Base-by-base conservation (phyloP, 2,797 vertebrate species). In the Sciaenops ocellatus region DNA sequence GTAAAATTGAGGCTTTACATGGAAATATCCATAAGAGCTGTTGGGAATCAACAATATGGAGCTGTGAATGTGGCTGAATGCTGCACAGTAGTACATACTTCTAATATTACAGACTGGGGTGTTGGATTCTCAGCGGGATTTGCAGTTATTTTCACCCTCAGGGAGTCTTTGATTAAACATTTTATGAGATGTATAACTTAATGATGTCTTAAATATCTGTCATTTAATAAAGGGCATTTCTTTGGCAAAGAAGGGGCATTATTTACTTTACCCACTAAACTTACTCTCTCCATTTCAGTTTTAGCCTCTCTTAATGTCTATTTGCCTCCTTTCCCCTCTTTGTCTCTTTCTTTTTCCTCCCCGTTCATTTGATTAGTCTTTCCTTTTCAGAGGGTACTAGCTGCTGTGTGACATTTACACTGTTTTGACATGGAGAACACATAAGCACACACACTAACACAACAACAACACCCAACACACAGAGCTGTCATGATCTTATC, bases 401-500 rank as follows among this genome's bases (percentile, higher is more conserved):
- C 28, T 60, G 59, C 28, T 44, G 67, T 69, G 56, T 81, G 80
- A 85, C 85, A 84, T 84, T 85, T 71, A 46, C 57, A 30, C 17
- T 42, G 50, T 83, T 90, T 85, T 80, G 79, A 88, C 83, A 76
- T 20, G 41, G 55, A 70, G 67, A 46, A 79, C 68, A 84, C 73
- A 30, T 47, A 55, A 69, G 34, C 50, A 10, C 48, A 68, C 69
- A 70, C 50, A 73, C 46, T 22, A 69, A 73, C 80, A 86, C 57
- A 73, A 79, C 34, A 73, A 60, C 76, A 84, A 41, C 68, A 73
- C 16, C 56, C 74, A 50, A 30, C 15, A 28, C 78, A 47, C 73
- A 64, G 44, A 76, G 77, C 88, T 82, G 89, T 57, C 86, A 71
- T 1, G 38, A 18, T 60, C 78, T 78, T 85, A 82, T 89, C 79